Evolutionary conservation across 1,140 invertebrate genomes (phyloP).

Genomic region (Caligus rogercresseyi): DNA sequence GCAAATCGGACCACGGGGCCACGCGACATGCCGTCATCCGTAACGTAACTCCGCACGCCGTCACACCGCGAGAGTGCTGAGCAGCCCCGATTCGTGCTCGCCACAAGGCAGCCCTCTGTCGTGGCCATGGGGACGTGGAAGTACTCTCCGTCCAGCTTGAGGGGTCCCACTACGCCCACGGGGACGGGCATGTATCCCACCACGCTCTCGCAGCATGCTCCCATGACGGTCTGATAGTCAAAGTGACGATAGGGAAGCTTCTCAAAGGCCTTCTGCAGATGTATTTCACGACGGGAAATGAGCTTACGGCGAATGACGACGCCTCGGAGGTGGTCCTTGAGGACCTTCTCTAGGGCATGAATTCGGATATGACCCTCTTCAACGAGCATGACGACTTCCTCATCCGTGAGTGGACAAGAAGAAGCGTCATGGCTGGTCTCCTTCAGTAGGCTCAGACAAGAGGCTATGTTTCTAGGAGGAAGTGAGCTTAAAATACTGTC

Average conservation of each 20-base stretch:
- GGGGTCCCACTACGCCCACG: conserved; percentile 81
- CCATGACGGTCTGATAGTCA: conserved; percentile 63
- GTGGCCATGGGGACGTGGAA: conserved; percentile 94
- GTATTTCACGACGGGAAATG: conserved; percentile 17
- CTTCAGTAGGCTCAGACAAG: conserved; percentile 55
- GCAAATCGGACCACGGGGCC: conserved; percentile 81
- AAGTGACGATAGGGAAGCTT: conserved; percentile 66
- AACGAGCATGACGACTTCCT: conserved; percentile 63
- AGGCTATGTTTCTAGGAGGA: conserved; percentile 40
- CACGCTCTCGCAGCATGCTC: conserved; percentile 96
- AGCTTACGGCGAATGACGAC: conserved; percentile 49
- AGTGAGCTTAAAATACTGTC: no score
- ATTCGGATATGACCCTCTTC: conserved; percentile 48
- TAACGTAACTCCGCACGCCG: conserved; percentile 58
- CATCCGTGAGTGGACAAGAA: conserved; percentile 49
- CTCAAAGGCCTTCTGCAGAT: conserved; percentile 33
- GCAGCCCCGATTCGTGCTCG: conserved; percentile 90
- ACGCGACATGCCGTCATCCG: conserved; percentile 88
- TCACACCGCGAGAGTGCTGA: conserved; percentile 48
- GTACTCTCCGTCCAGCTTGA: conserved; percentile 59
- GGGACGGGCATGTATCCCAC: conserved; percentile 93
- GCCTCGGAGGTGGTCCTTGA: conserved; percentile 60
- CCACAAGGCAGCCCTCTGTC: conserved; percentile 59
- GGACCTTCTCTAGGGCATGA: conserved; percentile 65
- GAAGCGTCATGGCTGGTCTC: conserved; percentile 36